These are phyloP conservation scores for Sinocyclocheilus anshuiensis DNA, from an alignment of 2,113 vertebrate genomes.

Conservation along the genomic window DNA sequence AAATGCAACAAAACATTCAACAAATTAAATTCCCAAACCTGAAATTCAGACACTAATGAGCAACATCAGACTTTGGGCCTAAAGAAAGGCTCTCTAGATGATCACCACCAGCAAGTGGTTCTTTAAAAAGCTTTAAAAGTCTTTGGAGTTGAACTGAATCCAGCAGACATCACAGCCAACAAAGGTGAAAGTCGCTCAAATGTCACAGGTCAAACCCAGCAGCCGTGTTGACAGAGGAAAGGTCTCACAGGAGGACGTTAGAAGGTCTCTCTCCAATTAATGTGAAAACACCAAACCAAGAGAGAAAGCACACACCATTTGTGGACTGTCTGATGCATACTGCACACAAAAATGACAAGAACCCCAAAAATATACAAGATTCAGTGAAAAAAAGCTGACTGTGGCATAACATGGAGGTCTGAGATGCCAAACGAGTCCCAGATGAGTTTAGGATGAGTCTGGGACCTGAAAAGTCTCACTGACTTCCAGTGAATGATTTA, in stretches of 20 bases:
- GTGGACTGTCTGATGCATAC: not conserved
- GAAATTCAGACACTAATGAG: not conserved
- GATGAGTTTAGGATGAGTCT: not conserved
- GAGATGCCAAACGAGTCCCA: not conserved
- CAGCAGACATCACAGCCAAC: slow-evolving; percentile 40
- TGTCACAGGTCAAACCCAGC: slow-evolving; percentile 42
- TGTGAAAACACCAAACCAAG: not conserved
- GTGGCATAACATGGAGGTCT: not conserved
- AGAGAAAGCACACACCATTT: not conserved
- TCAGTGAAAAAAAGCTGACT: not conserved
- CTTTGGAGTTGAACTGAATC: slow-evolving; percentile 5
- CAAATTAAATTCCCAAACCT: no score
- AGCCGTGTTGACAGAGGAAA: slow-evolving; percentile 47
- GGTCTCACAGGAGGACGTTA: slow-evolving; percentile 49
- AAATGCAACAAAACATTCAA: not conserved
- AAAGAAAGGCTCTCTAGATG: not conserved
- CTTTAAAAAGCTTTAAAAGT: slow-evolving; percentile 18
- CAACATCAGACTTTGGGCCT: not conserved
- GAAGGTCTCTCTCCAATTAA: slow-evolving; percentile 19
- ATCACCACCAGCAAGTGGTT: not conserved
- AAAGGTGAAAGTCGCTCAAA: slow-evolving; percentile 41
- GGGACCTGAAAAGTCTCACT: not conserved
- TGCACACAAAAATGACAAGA: not conserved
- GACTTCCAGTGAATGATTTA: not conserved
- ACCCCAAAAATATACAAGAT: not conserved